Evolutionary conservation across 1,140 invertebrate genomes (phyloP).

Genomic region (Streblospio benedicti): DNA sequence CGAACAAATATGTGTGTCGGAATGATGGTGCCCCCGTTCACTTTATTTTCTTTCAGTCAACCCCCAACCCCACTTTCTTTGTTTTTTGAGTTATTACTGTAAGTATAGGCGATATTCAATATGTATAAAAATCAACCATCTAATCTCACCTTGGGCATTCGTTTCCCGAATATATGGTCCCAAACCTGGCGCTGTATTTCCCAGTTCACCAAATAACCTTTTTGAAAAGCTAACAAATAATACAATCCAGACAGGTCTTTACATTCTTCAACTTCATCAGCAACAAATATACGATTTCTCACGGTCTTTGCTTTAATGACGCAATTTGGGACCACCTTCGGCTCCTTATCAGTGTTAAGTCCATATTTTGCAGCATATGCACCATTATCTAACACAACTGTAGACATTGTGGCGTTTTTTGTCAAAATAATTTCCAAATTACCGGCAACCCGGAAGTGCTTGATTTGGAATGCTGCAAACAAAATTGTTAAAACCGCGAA

Average conservation of each 20-base stretch:
- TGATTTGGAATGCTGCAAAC: too few species aligned
- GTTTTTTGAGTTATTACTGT: too few species aligned
- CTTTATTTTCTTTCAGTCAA: too few species aligned
- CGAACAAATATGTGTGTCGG: too few species aligned
- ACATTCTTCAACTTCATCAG: conserved; percentile 87
- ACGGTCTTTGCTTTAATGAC: conserved; percentile 98
- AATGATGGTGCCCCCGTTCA: too few species aligned
- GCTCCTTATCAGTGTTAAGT: conserved; percentile 57
- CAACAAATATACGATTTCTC: conserved; percentile 81
- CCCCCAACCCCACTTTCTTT: too few species aligned
- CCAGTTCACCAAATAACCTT: conserved; percentile 91
- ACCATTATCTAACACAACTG: conserved; percentile 77
- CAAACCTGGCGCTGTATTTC: conserved; percentile 88
- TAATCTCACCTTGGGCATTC: conserved; percentile 63
- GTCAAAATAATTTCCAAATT: conserved; percentile 13
- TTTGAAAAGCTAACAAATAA: conserved; percentile 89
- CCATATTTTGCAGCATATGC: conserved; percentile 76
- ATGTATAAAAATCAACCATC: not conserved
- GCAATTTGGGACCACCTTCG: conserved; percentile 84
- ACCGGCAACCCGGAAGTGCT: too few species aligned
- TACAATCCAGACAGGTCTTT: conserved; percentile 88
- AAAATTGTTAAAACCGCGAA: too few species aligned
- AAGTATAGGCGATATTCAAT: not conserved
- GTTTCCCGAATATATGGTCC: conserved; percentile 88
- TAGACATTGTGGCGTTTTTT: too few species aligned